Evolutionary conservation across 2,888 invertebrate genomes (phyloP).

Genomic region (Cordylochernes scorpioides): DNA sequence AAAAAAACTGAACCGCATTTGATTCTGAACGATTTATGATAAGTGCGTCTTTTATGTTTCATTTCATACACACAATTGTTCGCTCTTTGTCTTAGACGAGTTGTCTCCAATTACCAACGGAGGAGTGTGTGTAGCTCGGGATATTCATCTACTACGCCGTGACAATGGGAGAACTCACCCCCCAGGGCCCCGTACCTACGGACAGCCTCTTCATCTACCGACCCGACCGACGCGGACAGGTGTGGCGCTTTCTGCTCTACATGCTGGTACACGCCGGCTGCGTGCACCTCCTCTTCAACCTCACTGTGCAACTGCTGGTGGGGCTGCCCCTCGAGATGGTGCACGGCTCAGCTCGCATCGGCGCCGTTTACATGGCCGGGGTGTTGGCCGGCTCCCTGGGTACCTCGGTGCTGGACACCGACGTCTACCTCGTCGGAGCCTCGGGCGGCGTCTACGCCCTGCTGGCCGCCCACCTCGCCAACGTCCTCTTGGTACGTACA

Average conservation of each 20-base stretch:
- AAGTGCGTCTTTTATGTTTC: no score
- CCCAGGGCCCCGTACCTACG: slow-evolving; percentile 61
- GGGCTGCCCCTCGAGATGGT: slow-evolving; percentile 78
- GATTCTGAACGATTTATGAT: no score
- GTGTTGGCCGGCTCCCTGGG: slow-evolving; percentile 41
- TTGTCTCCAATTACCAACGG: no score
- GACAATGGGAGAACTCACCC: slow-evolving; percentile 48
- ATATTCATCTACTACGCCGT: slow-evolving; percentile 73
- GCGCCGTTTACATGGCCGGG: slow-evolving; percentile 42
- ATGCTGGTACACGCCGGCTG: slow-evolving; percentile 44
- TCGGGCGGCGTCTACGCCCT: slow-evolving; percentile 73
- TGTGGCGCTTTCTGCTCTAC: slow-evolving; percentile 54
- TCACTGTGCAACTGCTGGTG: slow-evolving; percentile 70
- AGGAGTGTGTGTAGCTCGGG: slow-evolving; percentile 39
- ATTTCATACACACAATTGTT: no score
- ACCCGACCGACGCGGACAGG: slow-evolving; percentile 34
- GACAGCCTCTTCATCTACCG: slow-evolving; percentile 44
- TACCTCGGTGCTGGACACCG: slow-evolving; percentile 45
- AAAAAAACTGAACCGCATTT: no score
- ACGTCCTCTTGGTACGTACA: slow-evolving; percentile 34
- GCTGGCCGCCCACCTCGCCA: slow-evolving; percentile 56
- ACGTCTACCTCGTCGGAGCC: slow-evolving; percentile 56
- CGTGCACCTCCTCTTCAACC: slow-evolving; percentile 48
- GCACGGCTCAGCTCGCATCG: slow-evolving; percentile 42
- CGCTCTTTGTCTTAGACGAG: no score